A percentile compares a stretch with the other conserved stretches of the same genome.
Conservation (phyloP, 2,113 vertebrate species). For the Scopus umbretta region DNA sequence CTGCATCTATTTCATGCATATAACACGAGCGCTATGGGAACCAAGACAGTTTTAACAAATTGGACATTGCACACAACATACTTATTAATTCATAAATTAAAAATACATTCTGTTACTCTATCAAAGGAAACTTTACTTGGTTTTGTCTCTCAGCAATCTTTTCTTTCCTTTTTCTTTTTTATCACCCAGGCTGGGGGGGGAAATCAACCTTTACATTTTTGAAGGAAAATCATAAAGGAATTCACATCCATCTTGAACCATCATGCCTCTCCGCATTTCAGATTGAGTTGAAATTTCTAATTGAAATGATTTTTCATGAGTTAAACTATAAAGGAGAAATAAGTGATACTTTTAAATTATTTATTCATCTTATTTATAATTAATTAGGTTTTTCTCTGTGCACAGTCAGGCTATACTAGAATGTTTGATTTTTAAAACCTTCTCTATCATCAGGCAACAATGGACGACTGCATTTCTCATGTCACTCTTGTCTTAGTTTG, state of each 20-base stretch:
- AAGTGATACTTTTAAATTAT: slow-evolving; percentile 96
- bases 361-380: slow-evolving; percentile 89
- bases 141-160: slow-evolving; percentile 16
- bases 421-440: slow-evolving; percentile 71
- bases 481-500: slow-evolving; percentile 66
- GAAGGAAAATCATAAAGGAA: slow-evolving; percentile 54
- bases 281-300: slow-evolving; percentile 85
- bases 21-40: slow-evolving; percentile 49
- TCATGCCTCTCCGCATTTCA: slow-evolving; percentile 68
- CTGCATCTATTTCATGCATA: slow-evolving; percentile 54
- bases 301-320: slow-evolving; percentile 93
- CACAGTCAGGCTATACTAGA: slow-evolving; percentile 60
- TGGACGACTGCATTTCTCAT: slow-evolving; percentile 60
- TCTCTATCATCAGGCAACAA: slow-evolving; percentile 69
- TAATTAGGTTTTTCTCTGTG: slow-evolving; percentile 76
- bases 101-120: slow-evolving; percentile 39
- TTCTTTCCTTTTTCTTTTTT: slow-evolving; percentile 21
- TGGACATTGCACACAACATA: slow-evolving; percentile 29
- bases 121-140: slow-evolving; percentile 46
- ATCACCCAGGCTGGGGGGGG: slow-evolving; percentile 19
- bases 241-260: slow-evolving; percentile 70
- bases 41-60: slow-evolving; percentile 53
- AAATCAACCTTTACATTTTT: slow-evolving; percentile 9
- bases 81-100: slow-evolving; percentile 65
- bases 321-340: slow-evolving; percentile 87